phyloP scores from a whole-genome alignment of 2,113 vertebrate species.

The Calonectris borealis region DNA sequence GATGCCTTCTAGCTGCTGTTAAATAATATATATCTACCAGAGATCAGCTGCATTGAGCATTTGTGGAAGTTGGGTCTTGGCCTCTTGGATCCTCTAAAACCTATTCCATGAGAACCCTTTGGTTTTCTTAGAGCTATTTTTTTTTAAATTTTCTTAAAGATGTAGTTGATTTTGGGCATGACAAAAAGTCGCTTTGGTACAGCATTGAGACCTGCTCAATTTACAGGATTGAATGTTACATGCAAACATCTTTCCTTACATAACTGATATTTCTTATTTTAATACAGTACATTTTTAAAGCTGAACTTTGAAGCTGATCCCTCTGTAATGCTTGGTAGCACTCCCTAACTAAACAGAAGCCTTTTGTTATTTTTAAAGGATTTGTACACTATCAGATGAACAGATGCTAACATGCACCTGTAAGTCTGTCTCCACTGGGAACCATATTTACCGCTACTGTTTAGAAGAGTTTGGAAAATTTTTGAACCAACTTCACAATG shows the following conservation, averaged over 20 bases:
- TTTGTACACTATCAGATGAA: background rate
- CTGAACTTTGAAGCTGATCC: background rate
- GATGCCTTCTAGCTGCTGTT: background rate
- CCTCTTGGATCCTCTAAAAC: background rate
- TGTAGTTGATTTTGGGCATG: background rate
- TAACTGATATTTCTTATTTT: conserved; percentile 23
- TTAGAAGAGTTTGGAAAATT: background rate
- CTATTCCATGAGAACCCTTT: background rate
- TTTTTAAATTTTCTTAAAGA: background rate
- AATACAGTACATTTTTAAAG: background rate
- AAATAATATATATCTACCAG: background rate
- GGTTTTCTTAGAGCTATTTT: background rate
- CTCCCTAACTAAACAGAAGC: background rate
- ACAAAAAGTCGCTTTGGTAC: background rate
- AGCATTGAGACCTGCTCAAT: background rate
- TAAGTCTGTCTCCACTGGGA: background rate
- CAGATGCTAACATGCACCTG: conserved; percentile 19
- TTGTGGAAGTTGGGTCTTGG: background rate
- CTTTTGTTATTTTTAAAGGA: conserved; percentile 18
- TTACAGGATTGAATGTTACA: background rate
- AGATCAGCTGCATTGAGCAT: background rate
- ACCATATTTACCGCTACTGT: background rate
- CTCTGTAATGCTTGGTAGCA: background rate
- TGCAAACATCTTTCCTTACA: background rate
- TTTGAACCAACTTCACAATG: background rate